Evolutionary conservation across 1,140 invertebrate species (phyloP).

Genomic region (Melanaphis sacchari): DNA sequence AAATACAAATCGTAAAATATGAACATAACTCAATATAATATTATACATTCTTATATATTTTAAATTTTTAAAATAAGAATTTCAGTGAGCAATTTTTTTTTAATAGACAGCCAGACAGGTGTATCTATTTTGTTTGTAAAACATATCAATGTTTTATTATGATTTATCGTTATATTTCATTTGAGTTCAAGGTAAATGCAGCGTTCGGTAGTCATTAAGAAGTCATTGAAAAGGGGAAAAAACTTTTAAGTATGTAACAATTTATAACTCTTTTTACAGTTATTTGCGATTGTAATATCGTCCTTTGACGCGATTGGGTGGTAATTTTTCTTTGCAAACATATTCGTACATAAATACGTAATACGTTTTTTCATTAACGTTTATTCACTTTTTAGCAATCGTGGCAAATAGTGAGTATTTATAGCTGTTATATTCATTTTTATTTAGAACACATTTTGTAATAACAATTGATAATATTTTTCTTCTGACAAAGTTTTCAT

Average conservation of each 20-base stretch:
- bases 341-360: not conserved
- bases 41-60: not conserved
- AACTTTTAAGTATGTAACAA: not conserved
- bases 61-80: not conserved
- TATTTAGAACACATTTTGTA: not conserved
- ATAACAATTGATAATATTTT: not conserved
- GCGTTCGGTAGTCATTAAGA: not conserved
- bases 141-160: not conserved
- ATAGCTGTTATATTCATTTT: not conserved
- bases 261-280: not conserved
- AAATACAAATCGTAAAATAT: not conserved
- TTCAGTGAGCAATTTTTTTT: not conserved
- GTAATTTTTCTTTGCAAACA: not conserved
- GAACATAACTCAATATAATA: not conserved
- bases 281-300: not conserved
- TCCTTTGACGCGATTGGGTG: not conserved
- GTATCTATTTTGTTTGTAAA: not conserved
- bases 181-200: slow-evolving; percentile 11
- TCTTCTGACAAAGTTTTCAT: not conserved
- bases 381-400: not conserved
- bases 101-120: too few relatives aligned
- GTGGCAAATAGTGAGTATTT: not conserved
- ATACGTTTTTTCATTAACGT: not conserved
- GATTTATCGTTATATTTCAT: not conserved
- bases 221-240: not conserved